These are phyloP conservation scores for Onychorhynchus coronatus DNA, from an alignment of 2,113 vertebrate genomes.

Conservation along the genomic window DNA sequence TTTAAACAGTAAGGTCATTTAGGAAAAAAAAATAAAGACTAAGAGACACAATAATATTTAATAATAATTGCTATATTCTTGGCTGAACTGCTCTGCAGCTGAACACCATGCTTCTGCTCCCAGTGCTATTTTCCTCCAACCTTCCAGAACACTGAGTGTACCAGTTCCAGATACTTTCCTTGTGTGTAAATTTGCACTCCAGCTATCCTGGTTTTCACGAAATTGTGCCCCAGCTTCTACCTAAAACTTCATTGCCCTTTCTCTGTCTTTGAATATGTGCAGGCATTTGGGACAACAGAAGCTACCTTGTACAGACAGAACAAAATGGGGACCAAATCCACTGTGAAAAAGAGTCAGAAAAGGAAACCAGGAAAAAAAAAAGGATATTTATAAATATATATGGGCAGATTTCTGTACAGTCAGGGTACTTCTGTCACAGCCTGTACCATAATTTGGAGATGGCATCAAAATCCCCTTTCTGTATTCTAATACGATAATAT, in stretches of 20 bases:
- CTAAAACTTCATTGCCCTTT: not conserved
- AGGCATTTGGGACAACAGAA: not conserved
- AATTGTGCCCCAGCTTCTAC: not conserved
- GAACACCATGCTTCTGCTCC: not conserved
- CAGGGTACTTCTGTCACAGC: not conserved
- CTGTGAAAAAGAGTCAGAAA: not conserved
- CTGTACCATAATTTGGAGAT: not conserved
- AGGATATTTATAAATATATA: not conserved
- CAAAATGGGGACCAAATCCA: not conserved
- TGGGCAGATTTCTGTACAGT: not conserved
- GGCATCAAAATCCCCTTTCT: not conserved
- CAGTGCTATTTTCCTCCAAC: not conserved
- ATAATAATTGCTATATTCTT: not conserved
- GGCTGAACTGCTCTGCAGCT: not conserved
- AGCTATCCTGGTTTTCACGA: not conserved
- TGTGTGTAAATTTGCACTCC: not conserved
- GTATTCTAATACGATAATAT: not conserved
- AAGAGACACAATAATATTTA: slow-evolving; percentile 13
- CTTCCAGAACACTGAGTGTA: not conserved
- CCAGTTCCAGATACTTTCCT: not conserved
- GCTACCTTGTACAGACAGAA: not conserved
- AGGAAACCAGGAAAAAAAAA: not conserved
- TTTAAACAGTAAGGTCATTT: slow-evolving; percentile 16
- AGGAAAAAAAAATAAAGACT: not conserved
- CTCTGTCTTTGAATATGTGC: not conserved